phyloP scores from a whole-genome alignment of 2,888 invertebrate species.

The Alsophila aescularia region DNA sequence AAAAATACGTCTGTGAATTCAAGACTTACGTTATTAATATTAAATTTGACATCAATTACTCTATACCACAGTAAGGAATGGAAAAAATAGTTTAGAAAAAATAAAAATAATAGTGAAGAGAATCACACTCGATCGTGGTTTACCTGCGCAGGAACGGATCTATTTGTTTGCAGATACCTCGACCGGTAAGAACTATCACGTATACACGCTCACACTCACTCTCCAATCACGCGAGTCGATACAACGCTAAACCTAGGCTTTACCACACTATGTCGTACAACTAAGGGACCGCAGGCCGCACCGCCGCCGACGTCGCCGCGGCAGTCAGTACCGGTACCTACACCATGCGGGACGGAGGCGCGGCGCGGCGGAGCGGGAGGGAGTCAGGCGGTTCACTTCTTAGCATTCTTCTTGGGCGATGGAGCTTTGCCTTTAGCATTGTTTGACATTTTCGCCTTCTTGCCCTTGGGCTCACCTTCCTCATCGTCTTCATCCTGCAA shows the following conservation, averaged over 20 bases:
- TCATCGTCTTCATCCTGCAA: constrained; percentile 88
- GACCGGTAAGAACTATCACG: constrained; percentile 58
- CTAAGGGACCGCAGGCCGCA: constrained; percentile 47
- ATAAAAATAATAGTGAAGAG: constrained; percentile 61
- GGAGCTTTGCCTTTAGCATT: constrained; percentile 88
- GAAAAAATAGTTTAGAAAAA: constrained; percentile 72
- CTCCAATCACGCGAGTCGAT: constrained; percentile 54
- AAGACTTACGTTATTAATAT: constrained; percentile 65
- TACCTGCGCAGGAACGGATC: constrained; percentile 47
- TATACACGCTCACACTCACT: constrained; percentile 54
- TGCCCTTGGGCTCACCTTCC: constrained; percentile 91
- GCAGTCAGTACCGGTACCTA: constrained; percentile 13
- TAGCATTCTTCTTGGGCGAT: constrained; percentile 88
- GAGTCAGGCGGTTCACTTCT: constrained; percentile 71
- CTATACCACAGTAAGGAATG: constrained; percentile 83
- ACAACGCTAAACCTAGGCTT: constrained; percentile 72
- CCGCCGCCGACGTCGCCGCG: constrained; percentile 32
- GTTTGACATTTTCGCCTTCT: constrained; percentile 90
- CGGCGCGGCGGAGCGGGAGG: constrained; percentile 38
- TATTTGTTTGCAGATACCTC: constrained; percentile 54
- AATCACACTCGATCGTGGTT: constrained; percentile 65
- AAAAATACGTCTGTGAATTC: constrained; percentile 75
- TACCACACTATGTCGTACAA: constrained; percentile 70
- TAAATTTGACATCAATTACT: constrained; percentile 76
- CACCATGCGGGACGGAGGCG: constrained; percentile 18